These are phyloP conservation scores for Pterocles gutturalis DNA, from an alignment of 2,113 vertebrate species.

Conservation along the genomic window DNA sequence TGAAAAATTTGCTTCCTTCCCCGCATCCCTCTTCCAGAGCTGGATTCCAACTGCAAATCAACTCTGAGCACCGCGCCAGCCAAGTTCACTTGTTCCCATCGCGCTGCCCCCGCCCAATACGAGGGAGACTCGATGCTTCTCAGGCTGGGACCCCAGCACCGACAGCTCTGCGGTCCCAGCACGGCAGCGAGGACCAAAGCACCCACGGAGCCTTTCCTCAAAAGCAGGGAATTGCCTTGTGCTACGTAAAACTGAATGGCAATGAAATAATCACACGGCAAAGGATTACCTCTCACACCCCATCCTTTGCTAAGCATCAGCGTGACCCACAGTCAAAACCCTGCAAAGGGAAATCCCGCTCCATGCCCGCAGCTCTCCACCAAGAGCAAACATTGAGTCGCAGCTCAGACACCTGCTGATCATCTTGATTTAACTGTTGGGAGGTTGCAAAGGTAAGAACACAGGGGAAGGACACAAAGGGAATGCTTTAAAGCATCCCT, in stretches of 20 bases:
- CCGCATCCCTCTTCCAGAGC: not conserved
- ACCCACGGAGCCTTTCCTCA: not conserved
- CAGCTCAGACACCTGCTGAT: not conserved
- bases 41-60: not conserved
- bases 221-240: not conserved
- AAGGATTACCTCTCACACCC: not conserved
- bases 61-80: not conserved
- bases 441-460: not conserved
- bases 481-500: not conserved
- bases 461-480: not conserved
- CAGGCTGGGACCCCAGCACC: not conserved
- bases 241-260: not conserved
- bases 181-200: not conserved
- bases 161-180: not conserved
- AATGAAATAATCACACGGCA: not conserved
- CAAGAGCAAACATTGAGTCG: not conserved
- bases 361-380: not conserved
- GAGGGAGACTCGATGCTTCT: not conserved
- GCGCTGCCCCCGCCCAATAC: accelerated
- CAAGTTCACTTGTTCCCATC: not conserved
- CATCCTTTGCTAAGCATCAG: not conserved
- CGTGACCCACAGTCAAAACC: accelerated
- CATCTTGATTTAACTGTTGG: not conserved
- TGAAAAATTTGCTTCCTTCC: not conserved
- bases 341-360: not conserved